These are phyloP conservation scores for Hypotaenidia okinawae DNA, from an alignment of 2,797 vertebrate genomes.

Conservation along the genomic window DNA sequence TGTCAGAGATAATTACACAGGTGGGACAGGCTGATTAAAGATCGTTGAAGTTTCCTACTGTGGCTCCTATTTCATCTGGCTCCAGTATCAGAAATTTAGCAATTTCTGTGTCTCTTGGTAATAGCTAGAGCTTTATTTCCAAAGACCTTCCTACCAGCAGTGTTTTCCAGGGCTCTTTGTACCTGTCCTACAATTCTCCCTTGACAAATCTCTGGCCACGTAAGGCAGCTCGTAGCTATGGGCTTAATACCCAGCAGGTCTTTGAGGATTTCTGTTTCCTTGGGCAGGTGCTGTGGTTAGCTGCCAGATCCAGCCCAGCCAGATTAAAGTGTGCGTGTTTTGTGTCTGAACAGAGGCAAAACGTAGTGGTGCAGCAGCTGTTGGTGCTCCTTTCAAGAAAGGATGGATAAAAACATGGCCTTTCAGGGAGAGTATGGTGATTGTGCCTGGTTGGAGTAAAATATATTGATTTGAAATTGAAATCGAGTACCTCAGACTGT, in stretches of 20 bases:
- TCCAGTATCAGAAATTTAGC: neutral
- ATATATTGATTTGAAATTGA: neutral
- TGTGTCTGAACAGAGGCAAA: neutral
- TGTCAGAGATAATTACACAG: neutral
- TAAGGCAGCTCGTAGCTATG: neutral
- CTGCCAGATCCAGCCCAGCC: neutral
- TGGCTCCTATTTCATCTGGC: neutral
- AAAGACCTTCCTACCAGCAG: fast-evolving
- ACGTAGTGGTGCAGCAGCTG: fast-evolving
- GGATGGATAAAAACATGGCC: neutral
- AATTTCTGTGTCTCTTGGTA: neutral
- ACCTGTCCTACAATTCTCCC: neutral
- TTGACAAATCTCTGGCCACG: neutral
- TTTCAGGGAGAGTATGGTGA: neutral
- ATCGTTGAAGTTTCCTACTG: neutral
- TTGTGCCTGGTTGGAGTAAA: neutral
- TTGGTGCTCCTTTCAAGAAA: neutral
- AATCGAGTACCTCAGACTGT: neutral
- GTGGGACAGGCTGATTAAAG: neutral
- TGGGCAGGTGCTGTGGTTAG: neutral
- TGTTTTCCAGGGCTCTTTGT: neutral
- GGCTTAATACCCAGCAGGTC: neutral
- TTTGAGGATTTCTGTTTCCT: neutral
- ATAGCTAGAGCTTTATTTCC: neutral
- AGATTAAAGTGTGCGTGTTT: neutral